A percentile compares a stretch with the other conserved stretches of the same genome.
Conservation (phyloP, 1,140 invertebrate genomes). For the Hetaerina americana region DNA sequence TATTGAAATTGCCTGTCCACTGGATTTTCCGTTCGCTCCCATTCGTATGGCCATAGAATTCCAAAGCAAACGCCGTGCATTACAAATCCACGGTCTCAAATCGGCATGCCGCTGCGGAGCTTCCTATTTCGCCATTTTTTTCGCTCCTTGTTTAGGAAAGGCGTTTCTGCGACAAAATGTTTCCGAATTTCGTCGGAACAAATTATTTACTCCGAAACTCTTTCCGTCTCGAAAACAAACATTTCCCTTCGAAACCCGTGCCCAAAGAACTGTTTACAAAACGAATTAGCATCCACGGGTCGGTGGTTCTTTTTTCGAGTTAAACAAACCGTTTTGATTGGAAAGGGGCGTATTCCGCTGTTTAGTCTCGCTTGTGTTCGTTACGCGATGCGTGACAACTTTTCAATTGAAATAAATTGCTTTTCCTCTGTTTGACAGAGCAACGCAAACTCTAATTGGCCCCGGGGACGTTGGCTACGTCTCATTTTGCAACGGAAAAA, state of each 20-base stretch:
- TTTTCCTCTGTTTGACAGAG: background rate
- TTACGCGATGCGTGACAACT: background rate
- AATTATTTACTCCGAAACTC: background rate
- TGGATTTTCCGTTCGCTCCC: too few relatives aligned
- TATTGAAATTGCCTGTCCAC: background rate
- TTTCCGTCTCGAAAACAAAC: background rate
- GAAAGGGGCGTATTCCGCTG: background rate
- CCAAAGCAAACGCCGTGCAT: too few relatives aligned
- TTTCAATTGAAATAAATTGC: background rate
- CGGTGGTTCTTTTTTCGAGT: background rate
- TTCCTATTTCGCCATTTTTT: background rate
- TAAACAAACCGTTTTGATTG: background rate
- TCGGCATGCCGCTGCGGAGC: too few relatives aligned
- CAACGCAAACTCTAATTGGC: background rate
- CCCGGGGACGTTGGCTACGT: background rate
- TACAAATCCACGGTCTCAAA: too few relatives aligned
- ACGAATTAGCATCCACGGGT: background rate
- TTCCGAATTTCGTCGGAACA: background rate
- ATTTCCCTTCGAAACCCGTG: background rate
- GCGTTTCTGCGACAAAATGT: background rate
- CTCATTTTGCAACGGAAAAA: background rate
- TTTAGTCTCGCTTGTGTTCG: background rate
- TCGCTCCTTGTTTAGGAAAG: background rate
- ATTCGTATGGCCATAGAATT: too few relatives aligned
- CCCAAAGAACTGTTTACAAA: background rate